phyloP scores from a whole-genome alignment of 2,888 invertebrate species.

The Scotopteryx bipunctaria region DNA sequence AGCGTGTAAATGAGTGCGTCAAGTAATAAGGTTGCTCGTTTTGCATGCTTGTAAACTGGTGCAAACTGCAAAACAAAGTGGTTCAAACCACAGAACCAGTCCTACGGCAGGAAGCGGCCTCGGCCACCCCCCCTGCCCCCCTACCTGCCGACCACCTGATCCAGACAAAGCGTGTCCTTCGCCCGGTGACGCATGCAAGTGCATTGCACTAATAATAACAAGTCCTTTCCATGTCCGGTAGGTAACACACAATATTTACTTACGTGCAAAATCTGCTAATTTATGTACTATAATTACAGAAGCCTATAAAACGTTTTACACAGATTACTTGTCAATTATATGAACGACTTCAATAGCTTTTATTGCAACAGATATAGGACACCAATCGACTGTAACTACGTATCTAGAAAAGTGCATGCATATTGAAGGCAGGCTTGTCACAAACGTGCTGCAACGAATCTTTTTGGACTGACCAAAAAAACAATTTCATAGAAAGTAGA shows the following conservation, averaged over 20 bases:
- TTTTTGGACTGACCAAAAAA: conserved; percentile 73
- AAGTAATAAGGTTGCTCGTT: conserved; percentile 68
- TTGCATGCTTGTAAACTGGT: conserved; percentile 72
- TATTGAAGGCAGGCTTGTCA: conserved; percentile 9
- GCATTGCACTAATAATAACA: conserved; percentile 77
- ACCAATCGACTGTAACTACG: background rate
- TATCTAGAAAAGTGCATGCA: conserved; percentile 1
- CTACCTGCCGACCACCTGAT: conserved; percentile 64
- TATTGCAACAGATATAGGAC: conserved; percentile 1
- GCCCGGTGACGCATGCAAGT: conserved; percentile 76
- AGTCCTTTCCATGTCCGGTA: conserved; percentile 73
- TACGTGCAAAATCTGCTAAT: conserved; percentile 17
- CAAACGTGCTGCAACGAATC: conserved; percentile 46
- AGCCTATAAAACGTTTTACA: conserved; percentile 3
- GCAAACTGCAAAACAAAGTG: conserved; percentile 78
- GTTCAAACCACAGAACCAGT: conserved; percentile 80
- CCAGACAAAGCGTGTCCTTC: conserved; percentile 82
- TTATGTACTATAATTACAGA: conserved; percentile 4
- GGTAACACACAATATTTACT: conserved; percentile 48
- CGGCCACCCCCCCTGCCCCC: conserved; percentile 50
- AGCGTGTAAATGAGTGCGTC: conserved; percentile 40
- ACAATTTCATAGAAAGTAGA: conserved; percentile 83
- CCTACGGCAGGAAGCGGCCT: conserved; percentile 80
- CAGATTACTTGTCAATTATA: background rate
- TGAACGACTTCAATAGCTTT: background rate